phyloP scores from a whole-genome alignment of 2,113 vertebrate genomes.

The Theropithecus gelada region DNA sequence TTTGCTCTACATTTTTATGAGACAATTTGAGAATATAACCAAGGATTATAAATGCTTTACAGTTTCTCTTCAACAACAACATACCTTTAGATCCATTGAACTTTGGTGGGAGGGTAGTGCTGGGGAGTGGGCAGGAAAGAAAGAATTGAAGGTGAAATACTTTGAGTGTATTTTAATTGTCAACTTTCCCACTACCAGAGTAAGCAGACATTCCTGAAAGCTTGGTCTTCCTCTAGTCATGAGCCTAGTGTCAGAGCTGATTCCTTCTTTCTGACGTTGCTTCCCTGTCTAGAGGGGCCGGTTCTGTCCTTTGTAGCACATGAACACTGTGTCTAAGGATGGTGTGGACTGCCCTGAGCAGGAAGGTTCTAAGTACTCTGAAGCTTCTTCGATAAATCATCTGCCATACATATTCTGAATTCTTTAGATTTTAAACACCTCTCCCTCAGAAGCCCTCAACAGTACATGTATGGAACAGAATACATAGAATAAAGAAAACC shows the following conservation, averaged over 20 bases:
- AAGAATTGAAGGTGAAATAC: neutral
- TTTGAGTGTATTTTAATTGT: neutral
- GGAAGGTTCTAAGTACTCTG: neutral
- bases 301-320: neutral
- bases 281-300: neutral
- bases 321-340: rapidly evolving
- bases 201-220: neutral
- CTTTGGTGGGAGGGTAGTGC: neutral
- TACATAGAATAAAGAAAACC: neutral
- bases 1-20: neutral
- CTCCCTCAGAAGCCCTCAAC: neutral
- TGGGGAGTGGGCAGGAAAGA: neutral
- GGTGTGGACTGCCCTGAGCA: too few relatives aligned
- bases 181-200: neutral
- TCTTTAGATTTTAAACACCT: neutral
- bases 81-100: neutral
- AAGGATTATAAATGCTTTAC: neutral
- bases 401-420: neutral
- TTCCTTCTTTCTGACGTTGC: neutral
- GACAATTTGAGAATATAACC: neutral
- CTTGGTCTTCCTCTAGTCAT: neutral
- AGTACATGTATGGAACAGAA: neutral
- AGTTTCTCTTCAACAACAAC: neutral
- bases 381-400: neutral
- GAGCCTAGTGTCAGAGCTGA: neutral